Base-by-base conservation (phyloP, 2,797 vertebrate genomes). In the Darevskia mixta region DNA sequence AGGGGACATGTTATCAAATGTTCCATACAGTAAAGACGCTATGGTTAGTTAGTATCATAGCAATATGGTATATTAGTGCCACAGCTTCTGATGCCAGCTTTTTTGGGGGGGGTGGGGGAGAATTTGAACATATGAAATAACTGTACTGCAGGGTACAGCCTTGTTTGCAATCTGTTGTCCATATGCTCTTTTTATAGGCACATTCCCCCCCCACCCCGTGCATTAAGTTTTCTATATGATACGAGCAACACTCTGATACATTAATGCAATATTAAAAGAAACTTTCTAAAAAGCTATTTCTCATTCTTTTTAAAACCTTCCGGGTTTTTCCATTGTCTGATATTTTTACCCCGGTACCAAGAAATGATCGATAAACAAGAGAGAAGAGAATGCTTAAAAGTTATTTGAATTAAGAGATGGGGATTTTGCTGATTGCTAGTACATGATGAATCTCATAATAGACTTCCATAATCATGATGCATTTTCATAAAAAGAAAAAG, bases 401-500 rank as follows among this genome's bases (percentile, higher is more conserved):
- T 41, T 77, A 85, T 91, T 95, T 95, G 93, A 94, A 95, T 95
- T 92, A 96, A 95, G 92, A 86, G 66, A 84, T 90, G 79, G 91
- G 83, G 83, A 92, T 90, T 88, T n/a, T 91, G 83, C 88, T 89
- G 78, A 92, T 93, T 94, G 77, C 69, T 92, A 86, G 79, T 86
- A 64, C 41, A 64, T 86, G 83, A 77, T 87, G 25, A 73, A 69
- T 55, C 38, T 86, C 0, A 27, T 92, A 90, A 90, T 1, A 79
- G 61, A 79, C 78, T 79, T 32, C 64, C 10, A 78, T 38, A 88
- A 78, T 83, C 80, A 43, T 43, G 78, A 83, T 78, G 77, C 43
- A 78, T 78, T 35, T 45, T 82, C 0, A 27, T 93, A 89, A 90
- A 1, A 90, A 92, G 83, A 92, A 88, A 90, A 17, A 87, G n/a